Percentiles rank a stretch among this genome's conserved stretches.
phyloP scores from a whole-genome alignment of 2,113 vertebrate species.

The Heterotis niloticus region DNA sequence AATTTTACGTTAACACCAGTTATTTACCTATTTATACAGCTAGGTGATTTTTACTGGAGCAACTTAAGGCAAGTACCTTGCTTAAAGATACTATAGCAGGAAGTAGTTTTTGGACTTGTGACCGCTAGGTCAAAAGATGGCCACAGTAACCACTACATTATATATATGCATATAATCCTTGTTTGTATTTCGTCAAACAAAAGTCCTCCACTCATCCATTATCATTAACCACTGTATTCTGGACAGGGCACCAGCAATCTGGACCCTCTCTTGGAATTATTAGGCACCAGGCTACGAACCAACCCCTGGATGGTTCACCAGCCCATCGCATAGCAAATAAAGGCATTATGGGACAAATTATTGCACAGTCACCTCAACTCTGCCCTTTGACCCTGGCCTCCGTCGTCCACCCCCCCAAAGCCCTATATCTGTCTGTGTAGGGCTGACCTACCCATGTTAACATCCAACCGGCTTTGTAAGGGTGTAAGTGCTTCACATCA shows the following conservation, averaged over 20 bases:
- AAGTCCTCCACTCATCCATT: constrained; percentile 49
- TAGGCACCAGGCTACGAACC: too few species aligned
- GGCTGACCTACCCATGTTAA: constrained; percentile 7
- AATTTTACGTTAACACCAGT: too few species aligned
- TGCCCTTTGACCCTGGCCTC: constrained; percentile 31
- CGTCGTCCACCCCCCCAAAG: constrained; percentile 36
- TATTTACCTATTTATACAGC: too few species aligned
- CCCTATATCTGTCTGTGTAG: constrained; percentile 6
- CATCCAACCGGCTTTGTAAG: constrained; percentile 49
- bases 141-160: constrained; percentile 66
- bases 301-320: too few species aligned
- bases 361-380: constrained; percentile 58
- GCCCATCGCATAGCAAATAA: constrained; percentile 66
- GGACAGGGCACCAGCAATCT: too few species aligned
- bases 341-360: constrained; percentile 83
- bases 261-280: too few species aligned
- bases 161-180: constrained; percentile 93
- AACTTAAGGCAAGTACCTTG: too few species aligned
- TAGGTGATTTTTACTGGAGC: too few species aligned
- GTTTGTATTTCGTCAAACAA: constrained; percentile 58
- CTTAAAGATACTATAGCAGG: too few species aligned
- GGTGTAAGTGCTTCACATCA: constrained; percentile 65
- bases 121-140: too few species aligned
- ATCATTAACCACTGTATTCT: too few species aligned
- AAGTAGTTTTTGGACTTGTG: too few species aligned